Evolutionary conservation across 2,797 vertebrate species (phyloP), one percentile per base, ranked within the genome.

Genomic region (Leptatherina wallacei): DNA sequence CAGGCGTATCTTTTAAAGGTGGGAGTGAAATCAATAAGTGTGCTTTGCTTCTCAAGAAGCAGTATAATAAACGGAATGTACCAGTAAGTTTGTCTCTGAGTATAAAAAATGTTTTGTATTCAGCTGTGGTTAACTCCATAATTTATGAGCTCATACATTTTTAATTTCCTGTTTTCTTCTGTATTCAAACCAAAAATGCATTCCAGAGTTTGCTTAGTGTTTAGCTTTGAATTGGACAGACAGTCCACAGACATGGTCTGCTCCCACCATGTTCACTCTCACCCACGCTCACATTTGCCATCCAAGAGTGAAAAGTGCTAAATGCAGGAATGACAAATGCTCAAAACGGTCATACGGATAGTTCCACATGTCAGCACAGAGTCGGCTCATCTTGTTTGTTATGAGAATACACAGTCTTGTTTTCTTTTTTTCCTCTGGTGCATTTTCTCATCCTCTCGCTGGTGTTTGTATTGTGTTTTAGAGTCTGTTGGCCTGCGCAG

Each of bases 401-500:
- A 65, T 24, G 32, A 55, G 16, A 64, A 16, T 42, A 57, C 58
- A 47, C 20, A 44, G 58, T 71, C 38, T 40, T 1, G 38, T 44
- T 44, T 44, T 44, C 18, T 44, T 73, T 47, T 44, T 63, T 13
- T 75, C 20, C 7, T 58, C 27, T 49, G 36, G 44, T n/a, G 36
- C 36, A 20, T 67, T 47, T 62, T 6, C 42, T 42, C 0, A 60
- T 62, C 60, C 35, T 51, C 40, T 27, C 38, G 6, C 3, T 55
- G 55, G 40, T 82, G 65, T 65, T 51, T 57, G 54, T 8, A 20
- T 44, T 72, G 32, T 78, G 1, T 27, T 73, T 29, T 82, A 99
- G 98, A 97, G 65, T 99, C 98, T 7, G 84, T 97, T 30, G 97
- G 98, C 36, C 85, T 96, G 67, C 95, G 98, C 47, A 93, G 88